phyloP scores from a whole-genome alignment of 2,888 invertebrate genomes.

The Andrena haemorrhoa region DNA sequence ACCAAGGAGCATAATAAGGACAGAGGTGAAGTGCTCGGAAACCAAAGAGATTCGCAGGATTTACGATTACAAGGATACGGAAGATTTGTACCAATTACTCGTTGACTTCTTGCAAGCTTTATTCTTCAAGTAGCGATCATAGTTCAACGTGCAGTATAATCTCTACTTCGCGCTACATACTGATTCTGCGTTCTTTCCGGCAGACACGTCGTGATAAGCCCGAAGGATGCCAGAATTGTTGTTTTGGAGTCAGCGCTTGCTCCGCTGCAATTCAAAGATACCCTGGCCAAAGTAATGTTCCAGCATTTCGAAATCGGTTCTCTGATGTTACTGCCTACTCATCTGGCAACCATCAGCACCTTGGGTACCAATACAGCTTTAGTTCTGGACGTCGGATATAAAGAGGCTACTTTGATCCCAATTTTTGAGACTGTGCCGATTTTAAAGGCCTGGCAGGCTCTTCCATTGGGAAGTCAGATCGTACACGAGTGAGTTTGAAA shows the following conservation, averaged over 20 bases:
- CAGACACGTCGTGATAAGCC: constrained; percentile 95
- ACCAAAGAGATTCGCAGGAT: constrained; percentile 88
- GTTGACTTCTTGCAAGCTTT: constrained; percentile 95
- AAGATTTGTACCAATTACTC: constrained; percentile 93
- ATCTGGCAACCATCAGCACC: constrained; percentile 93
- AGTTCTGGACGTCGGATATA: constrained; percentile 95
- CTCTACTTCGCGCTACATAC: background rate
- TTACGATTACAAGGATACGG: constrained; percentile 88
- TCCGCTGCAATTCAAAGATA: constrained; percentile 93
- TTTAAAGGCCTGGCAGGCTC: constrained; percentile 93
- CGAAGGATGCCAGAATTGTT: constrained; percentile 96
- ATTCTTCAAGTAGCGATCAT: constrained; percentile 92
- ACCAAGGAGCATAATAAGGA: constrained; percentile 94
- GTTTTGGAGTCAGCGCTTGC: constrained; percentile 96
- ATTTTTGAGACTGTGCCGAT: constrained; percentile 95
- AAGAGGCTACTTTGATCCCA: constrained; percentile 92
- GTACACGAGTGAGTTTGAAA: constrained; percentile 88
- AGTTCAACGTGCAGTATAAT: background rate
- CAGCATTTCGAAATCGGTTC: constrained; percentile 94
- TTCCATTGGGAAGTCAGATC: constrained; percentile 91
- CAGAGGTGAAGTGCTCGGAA: constrained; percentile 90
- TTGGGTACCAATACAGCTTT: constrained; percentile 93
- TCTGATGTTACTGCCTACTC: constrained; percentile 93
- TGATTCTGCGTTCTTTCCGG: background rate
- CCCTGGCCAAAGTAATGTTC: constrained; percentile 96